Percentiles rank a stretch among this genome's conserved stretches.
These are phyloP conservation scores for Carcina quercana DNA, from an alignment of 2,888 invertebrate genomes.

Conservation along the genomic window DNA sequence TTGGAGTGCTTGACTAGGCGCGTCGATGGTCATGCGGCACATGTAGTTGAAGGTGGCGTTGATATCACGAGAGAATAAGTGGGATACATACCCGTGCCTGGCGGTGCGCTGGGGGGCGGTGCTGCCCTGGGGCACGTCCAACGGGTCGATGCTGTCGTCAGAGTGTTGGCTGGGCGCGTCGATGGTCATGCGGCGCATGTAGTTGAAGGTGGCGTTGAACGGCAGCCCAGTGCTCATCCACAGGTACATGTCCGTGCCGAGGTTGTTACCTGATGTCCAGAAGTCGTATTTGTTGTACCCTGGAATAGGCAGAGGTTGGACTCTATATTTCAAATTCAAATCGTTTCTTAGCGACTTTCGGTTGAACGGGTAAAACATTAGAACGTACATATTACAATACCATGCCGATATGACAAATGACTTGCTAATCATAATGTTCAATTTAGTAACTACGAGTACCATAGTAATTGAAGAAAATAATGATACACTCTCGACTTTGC, in stretches of 20 bases:
- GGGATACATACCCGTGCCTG: slow-evolving; percentile 77
- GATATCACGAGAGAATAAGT: not conserved
- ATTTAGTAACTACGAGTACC: too few relatives aligned
- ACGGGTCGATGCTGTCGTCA: slow-evolving; percentile 75
- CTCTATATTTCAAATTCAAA: too few relatives aligned
- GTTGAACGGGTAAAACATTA: too few relatives aligned
- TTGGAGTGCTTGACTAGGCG: slow-evolving; percentile 70
- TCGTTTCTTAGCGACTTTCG: too few relatives aligned
- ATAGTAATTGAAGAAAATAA: too few relatives aligned
- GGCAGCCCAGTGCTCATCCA: slow-evolving; percentile 94
- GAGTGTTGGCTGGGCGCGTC: slow-evolving; percentile 70
- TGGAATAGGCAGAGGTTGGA: too few relatives aligned
- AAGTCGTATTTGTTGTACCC: slow-evolving; percentile 88
- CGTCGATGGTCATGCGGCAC: slow-evolving; percentile 69
- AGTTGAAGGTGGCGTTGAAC: slow-evolving; percentile 91
- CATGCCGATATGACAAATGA: too few relatives aligned
- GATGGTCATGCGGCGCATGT: slow-evolving; percentile 77
- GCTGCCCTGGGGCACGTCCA: slow-evolving; percentile 80
- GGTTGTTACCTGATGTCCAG: slow-evolving; percentile 91
- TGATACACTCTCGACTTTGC: too few relatives aligned
- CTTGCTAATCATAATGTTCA: too few relatives aligned
- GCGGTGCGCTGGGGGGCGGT: slow-evolving; percentile 87
- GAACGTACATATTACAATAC: too few relatives aligned
- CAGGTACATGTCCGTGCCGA: slow-evolving; percentile 90
- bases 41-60: slow-evolving; percentile 88